Evolutionary conservation across 2,888 invertebrate genomes (phyloP), one percentile per base, ranked within the genome.

Genomic region (Hirtodrosophila cameraria): DNA sequence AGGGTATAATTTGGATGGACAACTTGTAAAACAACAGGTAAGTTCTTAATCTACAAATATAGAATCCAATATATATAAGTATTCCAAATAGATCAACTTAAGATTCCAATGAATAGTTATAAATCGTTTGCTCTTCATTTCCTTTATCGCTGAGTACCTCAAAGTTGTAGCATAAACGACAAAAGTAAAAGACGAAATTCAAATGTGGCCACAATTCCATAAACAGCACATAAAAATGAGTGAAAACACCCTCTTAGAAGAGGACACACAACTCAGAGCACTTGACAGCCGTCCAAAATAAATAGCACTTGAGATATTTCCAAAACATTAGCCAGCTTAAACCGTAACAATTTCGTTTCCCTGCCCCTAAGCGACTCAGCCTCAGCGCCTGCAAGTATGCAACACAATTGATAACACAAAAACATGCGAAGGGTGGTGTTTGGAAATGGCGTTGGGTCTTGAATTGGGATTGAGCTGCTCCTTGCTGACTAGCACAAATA

Each of bases 231-330:
- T 43, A 33, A 58, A 65, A 59, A 43, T 43, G 27, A 33, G 11
- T 7, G 9, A 27, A 62, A 62, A 61, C 82, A 70, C 73, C 78
- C 81, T 64, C 50, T 16, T 41, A 13, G n/a, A 11, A 39, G 41
- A 25, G 43, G n/a, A 46, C 28, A 9, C 8, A 11, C 15, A 36
- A 35, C 23, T 35, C 8, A 12, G 28, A 15, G 55, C 75, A 49
- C 48, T 69, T 76, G 69, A 69, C 77, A 80, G 60, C 36, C 62
- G 81, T 55, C 69, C 59, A 76, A 70, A 83, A 83, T 76, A 87
- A 87, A 83, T 87, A 66, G 70, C 82, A 80, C 86, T 82, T 83
- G 81, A 82, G 74, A 80, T 83, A 76, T 82, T 82, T 82, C 88
- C 88, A 87, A 86, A 86, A 86, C 82, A 82, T 87, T 82, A 80